phyloP scores from a whole-genome alignment of 2,888 invertebrate genomes.

The Fragum whitleyi region DNA sequence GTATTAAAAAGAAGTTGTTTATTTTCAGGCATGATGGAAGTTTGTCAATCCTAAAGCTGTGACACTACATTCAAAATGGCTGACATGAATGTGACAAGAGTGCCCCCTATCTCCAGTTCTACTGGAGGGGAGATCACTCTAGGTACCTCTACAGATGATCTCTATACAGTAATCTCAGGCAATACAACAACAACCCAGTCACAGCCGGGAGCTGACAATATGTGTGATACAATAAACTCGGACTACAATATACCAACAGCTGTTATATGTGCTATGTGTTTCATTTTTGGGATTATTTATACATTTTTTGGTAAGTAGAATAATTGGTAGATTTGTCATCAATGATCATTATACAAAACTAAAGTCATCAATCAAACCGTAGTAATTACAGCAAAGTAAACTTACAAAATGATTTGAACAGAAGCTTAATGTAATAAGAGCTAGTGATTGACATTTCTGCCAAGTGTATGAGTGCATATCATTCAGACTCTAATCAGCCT shows the following conservation, averaged over 20 bases:
- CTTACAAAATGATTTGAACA: not conserved
- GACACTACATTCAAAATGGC: slow-evolving; percentile 16
- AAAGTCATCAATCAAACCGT: no score
- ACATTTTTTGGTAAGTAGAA: slow-evolving; percentile 91
- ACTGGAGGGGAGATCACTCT: not conserved
- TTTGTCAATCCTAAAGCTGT: no score
- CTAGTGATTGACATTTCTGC: no score
- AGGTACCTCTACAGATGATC: slow-evolving; percentile 32
- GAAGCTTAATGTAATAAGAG: not conserved
- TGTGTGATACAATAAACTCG: slow-evolving; percentile 72
- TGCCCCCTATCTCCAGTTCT: not conserved
- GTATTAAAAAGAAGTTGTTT: no score
- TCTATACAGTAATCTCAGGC: slow-evolving; percentile 36
- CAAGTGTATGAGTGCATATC: no score
- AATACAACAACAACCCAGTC: slow-evolving; percentile 33
- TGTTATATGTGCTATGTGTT: slow-evolving; percentile 90
- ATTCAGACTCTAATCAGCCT: no score
- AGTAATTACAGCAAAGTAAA: no score
- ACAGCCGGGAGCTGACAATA: slow-evolving; percentile 8
- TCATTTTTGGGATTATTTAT: slow-evolving; percentile 93
- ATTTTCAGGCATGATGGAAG: no score
- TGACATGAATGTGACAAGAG: not conserved
- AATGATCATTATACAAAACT: no score
- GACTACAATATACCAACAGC: slow-evolving; percentile 89
- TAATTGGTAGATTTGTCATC: not conserved